These are phyloP conservation scores for Condylura cristata DNA, from an alignment of 2,113 vertebrate genomes.

Conservation along the genomic window DNA sequence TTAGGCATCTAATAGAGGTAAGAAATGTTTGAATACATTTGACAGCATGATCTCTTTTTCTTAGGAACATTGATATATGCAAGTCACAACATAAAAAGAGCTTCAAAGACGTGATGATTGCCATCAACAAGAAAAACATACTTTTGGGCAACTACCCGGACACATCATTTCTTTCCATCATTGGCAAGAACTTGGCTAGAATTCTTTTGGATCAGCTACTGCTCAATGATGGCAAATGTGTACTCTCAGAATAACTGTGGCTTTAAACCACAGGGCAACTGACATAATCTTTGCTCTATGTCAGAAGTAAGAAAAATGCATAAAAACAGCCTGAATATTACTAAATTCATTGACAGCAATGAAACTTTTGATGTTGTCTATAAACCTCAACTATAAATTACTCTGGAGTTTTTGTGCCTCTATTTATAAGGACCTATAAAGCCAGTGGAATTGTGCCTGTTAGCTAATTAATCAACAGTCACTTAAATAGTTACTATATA, in stretches of 20 bases:
- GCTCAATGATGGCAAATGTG: slow-evolving; percentile 56
- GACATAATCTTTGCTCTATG: slow-evolving; percentile 51
- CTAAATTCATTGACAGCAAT: slow-evolving; percentile 34
- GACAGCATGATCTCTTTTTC: neutral
- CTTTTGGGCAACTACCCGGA: slow-evolving; percentile 13
- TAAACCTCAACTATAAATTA: slow-evolving; percentile 20
- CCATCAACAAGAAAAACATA: slow-evolving; percentile 62
- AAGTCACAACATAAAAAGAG: slow-evolving; percentile 1
- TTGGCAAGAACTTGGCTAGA: slow-evolving; percentile 64
- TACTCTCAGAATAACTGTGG: slow-evolving; percentile 72
- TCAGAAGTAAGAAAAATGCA: slow-evolving; percentile 73
- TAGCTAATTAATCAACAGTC: neutral
- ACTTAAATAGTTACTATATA: neutral
- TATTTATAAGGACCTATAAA: slow-evolving; percentile 35
- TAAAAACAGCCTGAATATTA: slow-evolving; percentile 30
- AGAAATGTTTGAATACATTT: neutral
- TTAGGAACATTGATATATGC: neutral
- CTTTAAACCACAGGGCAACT: slow-evolving; percentile 75
- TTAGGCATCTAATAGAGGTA: neutral
- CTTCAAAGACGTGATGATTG: slow-evolving; percentile 44
- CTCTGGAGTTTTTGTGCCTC: neutral
- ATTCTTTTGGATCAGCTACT: slow-evolving; percentile 60
- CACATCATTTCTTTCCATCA: slow-evolving; percentile 58
- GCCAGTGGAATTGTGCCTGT: neutral
- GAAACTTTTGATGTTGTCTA: slow-evolving; percentile 34